Conservation (phyloP, 2,113 vertebrate species). For the Protobothrops mucrosquamatus region DNA sequence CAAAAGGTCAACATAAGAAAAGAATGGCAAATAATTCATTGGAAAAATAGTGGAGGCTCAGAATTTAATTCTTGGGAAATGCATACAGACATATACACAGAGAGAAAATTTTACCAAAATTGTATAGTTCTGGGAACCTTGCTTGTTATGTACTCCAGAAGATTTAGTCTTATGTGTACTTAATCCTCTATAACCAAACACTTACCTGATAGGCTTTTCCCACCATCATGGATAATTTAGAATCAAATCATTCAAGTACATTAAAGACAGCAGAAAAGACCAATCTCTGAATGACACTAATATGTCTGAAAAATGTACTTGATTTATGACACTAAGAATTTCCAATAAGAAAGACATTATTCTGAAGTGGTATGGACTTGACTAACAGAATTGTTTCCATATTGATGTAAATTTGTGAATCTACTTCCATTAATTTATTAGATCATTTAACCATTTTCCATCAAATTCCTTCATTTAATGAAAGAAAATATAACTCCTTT, state of each 20-base stretch:
- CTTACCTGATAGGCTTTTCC: neutral
- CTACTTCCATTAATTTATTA: neutral
- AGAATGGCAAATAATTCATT: neutral
- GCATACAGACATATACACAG: neutral
- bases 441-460: neutral
- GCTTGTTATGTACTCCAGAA: neutral
- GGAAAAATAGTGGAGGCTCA: neutral
- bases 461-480: neutral
- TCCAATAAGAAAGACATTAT: neutral
- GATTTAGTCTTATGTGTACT: neutral
- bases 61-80: neutral
- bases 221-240: neutral
- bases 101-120: neutral
- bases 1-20: neutral
- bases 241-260: neutral
- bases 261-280: neutral
- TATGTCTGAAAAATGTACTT: neutral
- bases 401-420: neutral
- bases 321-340: neutral
- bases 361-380: neutral
- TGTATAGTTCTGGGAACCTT: neutral
- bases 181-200: neutral
- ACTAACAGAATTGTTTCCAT: neutral
- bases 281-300: neutral
- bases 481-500: neutral